These are phyloP conservation scores for Nothobranchius furzeri DNA, from an alignment of 2,113 vertebrate species.

Conservation along the genomic window DNA sequence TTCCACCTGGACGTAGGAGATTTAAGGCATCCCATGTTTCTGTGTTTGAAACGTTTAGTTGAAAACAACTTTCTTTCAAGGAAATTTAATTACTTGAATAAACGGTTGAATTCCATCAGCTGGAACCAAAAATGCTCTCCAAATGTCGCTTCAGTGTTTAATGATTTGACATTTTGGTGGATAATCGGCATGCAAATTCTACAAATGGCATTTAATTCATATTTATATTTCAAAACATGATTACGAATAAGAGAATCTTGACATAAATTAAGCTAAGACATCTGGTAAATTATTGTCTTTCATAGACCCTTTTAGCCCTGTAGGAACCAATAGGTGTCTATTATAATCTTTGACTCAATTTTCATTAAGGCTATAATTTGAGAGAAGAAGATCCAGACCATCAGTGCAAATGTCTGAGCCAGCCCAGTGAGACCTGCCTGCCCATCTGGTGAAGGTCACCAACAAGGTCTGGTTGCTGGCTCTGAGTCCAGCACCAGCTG, in stretches of 20 bases:
- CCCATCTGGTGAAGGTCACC: constrained; percentile 50
- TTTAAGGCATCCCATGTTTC: constrained; percentile 11
- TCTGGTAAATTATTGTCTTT: neutral
- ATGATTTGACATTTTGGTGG: too few relatives aligned
- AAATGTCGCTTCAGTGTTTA: too few relatives aligned
- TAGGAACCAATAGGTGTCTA: constrained; percentile 9
- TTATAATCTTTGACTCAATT: constrained; percentile 7
- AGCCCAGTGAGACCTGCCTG: constrained; percentile 40
- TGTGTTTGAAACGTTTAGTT: neutral
- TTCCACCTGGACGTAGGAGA: too few relatives aligned
- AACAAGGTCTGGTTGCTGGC: constrained; percentile 26
- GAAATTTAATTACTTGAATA: too few relatives aligned
- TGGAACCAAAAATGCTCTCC: too few relatives aligned
- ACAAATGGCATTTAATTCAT: too few relatives aligned
- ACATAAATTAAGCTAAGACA: too few relatives aligned
- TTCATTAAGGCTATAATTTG: constrained; percentile 34
- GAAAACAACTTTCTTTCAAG: too few relatives aligned
- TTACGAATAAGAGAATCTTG: too few relatives aligned
- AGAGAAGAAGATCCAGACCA: constrained; percentile 29
- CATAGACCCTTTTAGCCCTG: neutral
- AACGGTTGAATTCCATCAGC: too few relatives aligned
- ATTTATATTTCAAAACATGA: too few relatives aligned
- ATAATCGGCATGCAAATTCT: too few relatives aligned
- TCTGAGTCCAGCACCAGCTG: constrained; percentile 22
- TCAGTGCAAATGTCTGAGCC: constrained; percentile 22